Evolutionary conservation across 2,888 invertebrate genomes (phyloP).

Genomic region (Cartodere bifasciata): DNA sequence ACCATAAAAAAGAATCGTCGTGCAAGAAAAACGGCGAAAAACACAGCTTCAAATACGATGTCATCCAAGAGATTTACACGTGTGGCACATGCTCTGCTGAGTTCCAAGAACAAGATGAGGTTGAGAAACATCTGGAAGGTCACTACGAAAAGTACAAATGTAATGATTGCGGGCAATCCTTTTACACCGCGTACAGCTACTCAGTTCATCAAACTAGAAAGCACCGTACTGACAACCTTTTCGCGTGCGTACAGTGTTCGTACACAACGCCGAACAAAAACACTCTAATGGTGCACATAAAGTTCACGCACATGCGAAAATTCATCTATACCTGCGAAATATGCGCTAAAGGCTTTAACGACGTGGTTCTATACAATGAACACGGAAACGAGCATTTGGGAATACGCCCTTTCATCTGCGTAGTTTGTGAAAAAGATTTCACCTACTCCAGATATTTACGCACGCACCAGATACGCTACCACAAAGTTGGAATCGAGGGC

Average conservation of each 20-base stretch:
- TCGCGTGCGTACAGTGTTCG: slow-evolving; percentile 27
- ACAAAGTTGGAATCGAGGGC: slow-evolving; percentile 31
- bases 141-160: slow-evolving; percentile 34
- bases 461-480: slow-evolving; percentile 26
- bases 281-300: slow-evolving; percentile 25
- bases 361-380: slow-evolving; percentile 39
- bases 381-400: slow-evolving; percentile 43
- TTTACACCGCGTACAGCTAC: slow-evolving; percentile 27
- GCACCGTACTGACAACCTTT: slow-evolving; percentile 25
- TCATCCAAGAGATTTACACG: slow-evolving; percentile 21
- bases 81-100: slow-evolving; percentile 25
- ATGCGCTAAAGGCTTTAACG: slow-evolving; percentile 43
- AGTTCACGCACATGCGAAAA: slow-evolving; percentile 28
- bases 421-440: slow-evolving; percentile 40
- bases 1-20: slow-evolving; percentile 25
- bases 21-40: slow-evolving; percentile 30
- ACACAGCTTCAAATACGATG: slow-evolving; percentile 25
- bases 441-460: slow-evolving; percentile 34
- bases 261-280: slow-evolving; percentile 24
- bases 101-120: slow-evolving; percentile 23
- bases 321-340: slow-evolving; percentile 40
- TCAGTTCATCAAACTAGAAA: slow-evolving; percentile 25
- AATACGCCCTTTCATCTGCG: slow-evolving; percentile 38
- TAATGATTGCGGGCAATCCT: slow-evolving; percentile 24
- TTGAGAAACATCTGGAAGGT: slow-evolving; percentile 21